Percentiles rank a stretch among this genome's conserved stretches.
Conservation (phyloP, 2,888 invertebrate genomes). For the Euphydryas editha region DNA sequence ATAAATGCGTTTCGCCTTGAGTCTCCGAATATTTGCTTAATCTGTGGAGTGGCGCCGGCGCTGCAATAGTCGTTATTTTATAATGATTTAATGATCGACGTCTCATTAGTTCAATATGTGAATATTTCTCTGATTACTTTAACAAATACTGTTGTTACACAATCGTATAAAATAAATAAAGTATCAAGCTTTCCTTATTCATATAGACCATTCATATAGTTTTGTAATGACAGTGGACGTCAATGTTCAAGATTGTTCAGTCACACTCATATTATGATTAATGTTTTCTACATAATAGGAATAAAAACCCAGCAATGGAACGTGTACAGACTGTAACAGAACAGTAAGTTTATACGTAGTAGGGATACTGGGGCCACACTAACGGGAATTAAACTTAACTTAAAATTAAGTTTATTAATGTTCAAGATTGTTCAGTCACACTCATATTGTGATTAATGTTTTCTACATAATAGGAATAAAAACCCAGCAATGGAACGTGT, state of each 20-base stretch:
- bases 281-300: too few relatives aligned
- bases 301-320: too few relatives aligned
- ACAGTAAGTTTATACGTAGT: too few relatives aligned
- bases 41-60: constrained; percentile 27
- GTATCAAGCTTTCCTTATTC: constrained; percentile 5
- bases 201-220: too few relatives aligned
- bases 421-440: constrained; percentile 8
- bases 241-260: constrained; percentile 8
- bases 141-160: constrained; percentile 11
- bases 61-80: constrained; percentile 31
- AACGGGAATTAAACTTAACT: too few relatives aligned
- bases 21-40: constrained; percentile 10
- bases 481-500: too few relatives aligned
- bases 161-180: too few relatives aligned
- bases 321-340: too few relatives aligned
- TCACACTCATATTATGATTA: too few relatives aligned
- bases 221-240: neutral
- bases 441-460: too few relatives aligned
- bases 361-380: too few relatives aligned
- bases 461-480: neutral
- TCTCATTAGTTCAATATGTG: constrained; percentile 40
- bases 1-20: constrained; percentile 16
- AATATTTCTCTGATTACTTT: constrained; percentile 26
- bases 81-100: constrained; percentile 35
- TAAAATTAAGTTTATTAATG: too few relatives aligned